Percentiles rank a stretch among this genome's conserved stretches.
Evolutionary conservation across 2,113 vertebrate genomes (phyloP).

Genomic region (Gymnobelideus leadbeateri): DNA sequence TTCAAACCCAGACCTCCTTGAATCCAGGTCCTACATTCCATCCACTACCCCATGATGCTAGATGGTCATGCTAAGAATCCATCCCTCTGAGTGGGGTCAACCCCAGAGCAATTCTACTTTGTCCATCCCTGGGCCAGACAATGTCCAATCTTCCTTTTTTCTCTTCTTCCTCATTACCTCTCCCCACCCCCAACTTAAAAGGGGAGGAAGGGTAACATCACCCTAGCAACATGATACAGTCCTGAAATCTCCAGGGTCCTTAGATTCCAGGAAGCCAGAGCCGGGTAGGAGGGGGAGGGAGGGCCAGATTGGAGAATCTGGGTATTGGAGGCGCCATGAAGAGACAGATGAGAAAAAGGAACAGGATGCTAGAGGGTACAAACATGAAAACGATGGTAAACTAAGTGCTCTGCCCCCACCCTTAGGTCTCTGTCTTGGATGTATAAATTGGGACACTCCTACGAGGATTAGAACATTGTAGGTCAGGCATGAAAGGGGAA

Average conservation of each 20-base stretch:
- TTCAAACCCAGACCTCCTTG: background rate
- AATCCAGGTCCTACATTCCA: background rate
- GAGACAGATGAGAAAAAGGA: background rate
- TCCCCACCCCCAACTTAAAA: constrained; percentile 32
- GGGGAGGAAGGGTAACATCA: constrained; percentile 64
- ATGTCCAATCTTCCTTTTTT: background rate
- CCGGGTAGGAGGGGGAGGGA: constrained; percentile 53
- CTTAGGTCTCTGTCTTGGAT: background rate
- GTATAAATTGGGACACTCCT: background rate
- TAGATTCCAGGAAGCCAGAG: constrained; percentile 74
- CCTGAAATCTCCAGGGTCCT: constrained; percentile 78
- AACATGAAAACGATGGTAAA: background rate
- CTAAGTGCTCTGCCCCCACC: background rate
- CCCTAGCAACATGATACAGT: constrained; percentile 76
- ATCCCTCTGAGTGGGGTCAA: background rate
- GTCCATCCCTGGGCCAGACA: background rate
- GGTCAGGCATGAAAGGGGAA: constrained; percentile 4
- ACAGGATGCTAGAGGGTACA: background rate
- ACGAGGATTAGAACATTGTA: background rate
- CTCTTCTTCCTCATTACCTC: background rate
- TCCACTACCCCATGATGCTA: background rate
- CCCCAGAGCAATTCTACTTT: background rate
- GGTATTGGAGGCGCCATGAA: background rate
- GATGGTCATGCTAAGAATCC: background rate
- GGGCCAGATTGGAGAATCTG: constrained; percentile 24